These are phyloP conservation scores for Dermatophagoides farinae DNA, from an alignment of 1,140 invertebrate genomes.

Conservation along the genomic window DNA sequence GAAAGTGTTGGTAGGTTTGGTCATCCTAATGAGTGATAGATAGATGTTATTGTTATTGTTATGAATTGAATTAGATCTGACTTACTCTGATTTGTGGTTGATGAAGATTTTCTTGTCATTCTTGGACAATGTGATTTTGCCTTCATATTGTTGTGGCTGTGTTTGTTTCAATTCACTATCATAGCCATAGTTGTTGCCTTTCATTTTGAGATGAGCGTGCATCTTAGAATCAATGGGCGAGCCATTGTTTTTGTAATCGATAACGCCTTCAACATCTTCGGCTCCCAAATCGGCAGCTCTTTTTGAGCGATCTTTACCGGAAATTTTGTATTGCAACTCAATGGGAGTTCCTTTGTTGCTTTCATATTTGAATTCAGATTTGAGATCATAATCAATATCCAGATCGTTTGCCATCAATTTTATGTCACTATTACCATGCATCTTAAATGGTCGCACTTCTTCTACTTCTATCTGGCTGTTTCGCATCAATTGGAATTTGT, in stretches of 20 bases:
- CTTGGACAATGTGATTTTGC: constrained; percentile 3
- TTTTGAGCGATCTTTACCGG: constrained; percentile 10
- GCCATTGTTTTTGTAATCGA: constrained; percentile 6
- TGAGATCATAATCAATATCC: constrained; percentile 10
- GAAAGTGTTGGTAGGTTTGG: constrained; percentile 9
- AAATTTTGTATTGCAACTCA: constrained; percentile 3
- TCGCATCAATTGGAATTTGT: constrained; percentile 7
- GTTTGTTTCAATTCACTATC: constrained; percentile 11
- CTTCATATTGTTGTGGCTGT: constrained; percentile 4
- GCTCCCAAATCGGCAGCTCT: neutral
- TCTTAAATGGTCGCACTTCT: constrained; percentile 12
- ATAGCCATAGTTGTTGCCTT: neutral
- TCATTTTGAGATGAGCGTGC: neutral
- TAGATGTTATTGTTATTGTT: neutral
- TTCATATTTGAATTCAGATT: neutral
- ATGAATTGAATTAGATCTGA: neutral
- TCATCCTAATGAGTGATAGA: constrained; percentile 1
- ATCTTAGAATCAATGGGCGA: constrained; percentile 1
- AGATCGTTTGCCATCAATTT: constrained; percentile 7
- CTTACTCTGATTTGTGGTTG: constrained; percentile 1
- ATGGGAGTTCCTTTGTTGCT: constrained; percentile 10
- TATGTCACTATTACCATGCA: constrained; percentile 2
- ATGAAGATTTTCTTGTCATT: constrained; percentile 8
- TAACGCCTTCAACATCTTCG: neutral
- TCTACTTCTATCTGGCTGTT: constrained; percentile 10